phyloP scores from a whole-genome alignment of 1,140 invertebrate genomes.

The Vanessa tameamea region DNA sequence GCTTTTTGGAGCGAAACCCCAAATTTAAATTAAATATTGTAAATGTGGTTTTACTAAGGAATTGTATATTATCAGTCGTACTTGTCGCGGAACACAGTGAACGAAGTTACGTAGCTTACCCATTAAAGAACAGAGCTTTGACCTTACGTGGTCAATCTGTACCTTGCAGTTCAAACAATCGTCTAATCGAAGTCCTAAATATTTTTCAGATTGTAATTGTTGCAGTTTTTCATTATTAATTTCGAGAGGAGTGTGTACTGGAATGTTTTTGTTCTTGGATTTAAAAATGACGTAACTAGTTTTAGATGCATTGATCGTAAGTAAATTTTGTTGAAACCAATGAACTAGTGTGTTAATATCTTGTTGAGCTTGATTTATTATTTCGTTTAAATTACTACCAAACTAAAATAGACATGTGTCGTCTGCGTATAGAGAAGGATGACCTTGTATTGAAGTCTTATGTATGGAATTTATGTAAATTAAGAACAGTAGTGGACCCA shows the following conservation, averaged over 20 bases:
- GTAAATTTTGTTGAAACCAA: conserved; percentile 31
- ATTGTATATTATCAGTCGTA: not conserved
- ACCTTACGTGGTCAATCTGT: conserved; percentile 11
- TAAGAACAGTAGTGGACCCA: no score
- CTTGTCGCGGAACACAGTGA: not conserved
- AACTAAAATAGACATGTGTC: no score
- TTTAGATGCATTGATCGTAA: conserved; percentile 28
- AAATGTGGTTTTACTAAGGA: not conserved
- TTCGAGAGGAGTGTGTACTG: conserved; percentile 15
- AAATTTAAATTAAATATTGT: not conserved
- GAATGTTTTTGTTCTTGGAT: conserved; percentile 25
- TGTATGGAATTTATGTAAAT: no score
- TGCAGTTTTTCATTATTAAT: conserved; percentile 18
- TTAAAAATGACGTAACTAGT: conserved; percentile 23
- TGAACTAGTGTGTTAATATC: conserved; percentile 22
- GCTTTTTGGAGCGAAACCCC: not conserved
- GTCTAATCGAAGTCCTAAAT: conserved; percentile 24
- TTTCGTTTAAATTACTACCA: not conserved
- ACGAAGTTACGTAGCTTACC: conserved; percentile 18
- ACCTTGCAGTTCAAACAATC: conserved; percentile 8
- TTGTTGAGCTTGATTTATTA: conserved; percentile 21
- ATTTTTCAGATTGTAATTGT: conserved; percentile 31
- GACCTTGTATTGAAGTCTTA: no score
- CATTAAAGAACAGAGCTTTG: conserved; percentile 20
- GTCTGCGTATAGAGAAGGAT: no score